Percentiles rank a stretch among this genome's conserved stretches.
phyloP scores from a whole-genome alignment of 1,140 invertebrate species.

The Manduca sexta region DNA sequence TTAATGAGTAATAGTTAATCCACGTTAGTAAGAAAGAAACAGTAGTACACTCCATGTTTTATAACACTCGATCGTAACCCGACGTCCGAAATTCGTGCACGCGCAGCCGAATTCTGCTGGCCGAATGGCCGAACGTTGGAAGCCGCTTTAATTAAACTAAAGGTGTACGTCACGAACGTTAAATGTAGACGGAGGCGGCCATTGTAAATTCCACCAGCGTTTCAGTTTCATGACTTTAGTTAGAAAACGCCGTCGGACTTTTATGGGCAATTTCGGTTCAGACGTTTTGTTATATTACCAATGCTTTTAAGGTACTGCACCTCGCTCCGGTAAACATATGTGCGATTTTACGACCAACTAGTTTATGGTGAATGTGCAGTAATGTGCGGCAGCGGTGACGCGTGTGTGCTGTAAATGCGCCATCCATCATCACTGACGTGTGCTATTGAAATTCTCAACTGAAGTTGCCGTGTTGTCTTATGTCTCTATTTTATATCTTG shows the following conservation, averaged over 20 bases:
- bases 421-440: constrained; percentile 31
- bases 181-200: constrained; percentile 59
- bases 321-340: constrained; percentile 69
- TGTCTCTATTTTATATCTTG: neutral
- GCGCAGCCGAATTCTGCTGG: neutral
- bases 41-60: too few species aligned
- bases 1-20: too few species aligned
- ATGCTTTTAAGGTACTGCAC: constrained; percentile 72
- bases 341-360: constrained; percentile 61
- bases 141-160: constrained; percentile 66
- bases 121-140: constrained; percentile 3
- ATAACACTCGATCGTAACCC: too few species aligned
- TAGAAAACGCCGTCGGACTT: constrained; percentile 68
- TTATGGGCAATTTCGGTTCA: constrained; percentile 72
- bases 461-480: neutral
- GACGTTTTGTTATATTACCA: constrained; percentile 73
- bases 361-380: constrained; percentile 66
- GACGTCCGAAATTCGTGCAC: neutral
- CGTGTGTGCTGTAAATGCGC: constrained; percentile 32
- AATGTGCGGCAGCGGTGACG: constrained; percentile 50
- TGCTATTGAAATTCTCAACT: constrained; percentile 23
- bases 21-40: too few species aligned
- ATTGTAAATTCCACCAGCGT: constrained; percentile 69
- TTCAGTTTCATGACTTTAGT: constrained; percentile 71
- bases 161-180: constrained; percentile 59